Percentiles rank a stretch among this genome's conserved stretches.
phyloP scores from a whole-genome alignment of 2,113 vertebrate genomes.

The Chloropsis cyanopogon region DNA sequence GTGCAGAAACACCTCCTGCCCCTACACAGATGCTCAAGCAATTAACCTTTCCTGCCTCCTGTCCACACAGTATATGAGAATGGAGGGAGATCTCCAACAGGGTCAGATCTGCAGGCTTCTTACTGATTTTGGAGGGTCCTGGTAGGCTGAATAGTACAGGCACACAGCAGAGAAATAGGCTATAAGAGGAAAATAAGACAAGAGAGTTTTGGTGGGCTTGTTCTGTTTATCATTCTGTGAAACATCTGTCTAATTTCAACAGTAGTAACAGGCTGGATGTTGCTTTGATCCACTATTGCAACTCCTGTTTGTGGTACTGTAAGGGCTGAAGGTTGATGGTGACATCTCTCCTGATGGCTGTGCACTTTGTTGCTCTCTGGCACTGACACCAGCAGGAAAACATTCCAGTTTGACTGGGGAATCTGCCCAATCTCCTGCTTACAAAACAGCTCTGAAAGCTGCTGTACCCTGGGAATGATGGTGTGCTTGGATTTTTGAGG shows the following conservation, averaged over 20 bases:
- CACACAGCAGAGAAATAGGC: neutral
- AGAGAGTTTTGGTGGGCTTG: neutral
- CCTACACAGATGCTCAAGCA: neutral
- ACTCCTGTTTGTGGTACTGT: neutral
- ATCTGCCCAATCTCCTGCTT: neutral
- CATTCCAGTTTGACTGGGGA: neutral
- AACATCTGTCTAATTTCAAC: neutral
- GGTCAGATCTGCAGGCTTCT: neutral
- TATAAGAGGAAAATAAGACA: neutral
- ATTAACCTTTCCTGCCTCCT: neutral
- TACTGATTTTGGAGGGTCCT: neutral
- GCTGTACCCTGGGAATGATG: neutral
- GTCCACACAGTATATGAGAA: neutral
- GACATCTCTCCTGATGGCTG: fast-evolving
- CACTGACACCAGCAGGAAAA: neutral
- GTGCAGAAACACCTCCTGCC: neutral
- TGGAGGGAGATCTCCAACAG: neutral
- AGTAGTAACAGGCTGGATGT: neutral
- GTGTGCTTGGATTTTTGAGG: neutral
- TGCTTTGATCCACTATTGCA: neutral
- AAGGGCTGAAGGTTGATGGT: neutral
- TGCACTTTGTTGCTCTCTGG: neutral
- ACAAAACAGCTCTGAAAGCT: neutral
- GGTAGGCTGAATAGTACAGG: neutral
- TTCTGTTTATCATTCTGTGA: neutral